Evolutionary conservation across 1,140 invertebrate species (phyloP).

Genomic region (Delia radicum): DNA sequence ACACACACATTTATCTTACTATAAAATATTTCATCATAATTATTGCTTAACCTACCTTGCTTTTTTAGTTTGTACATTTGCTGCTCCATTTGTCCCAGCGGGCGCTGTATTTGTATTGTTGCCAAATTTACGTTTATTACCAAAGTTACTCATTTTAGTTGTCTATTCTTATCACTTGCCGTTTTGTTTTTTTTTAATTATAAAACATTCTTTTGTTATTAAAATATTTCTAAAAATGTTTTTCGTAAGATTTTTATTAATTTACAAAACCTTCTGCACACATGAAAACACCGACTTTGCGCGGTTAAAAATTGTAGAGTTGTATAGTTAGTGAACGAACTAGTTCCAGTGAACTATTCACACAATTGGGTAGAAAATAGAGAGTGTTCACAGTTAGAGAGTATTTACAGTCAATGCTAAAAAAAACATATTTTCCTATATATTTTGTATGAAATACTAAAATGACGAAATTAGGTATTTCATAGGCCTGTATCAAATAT

Average conservation of each 20-base stretch:
- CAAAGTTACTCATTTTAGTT: slow-evolving; percentile 10
- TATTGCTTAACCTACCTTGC: slow-evolving; percentile 32
- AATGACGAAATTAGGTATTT: too few relatives aligned
- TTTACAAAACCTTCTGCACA: too few relatives aligned
- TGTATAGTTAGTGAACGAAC: too few relatives aligned
- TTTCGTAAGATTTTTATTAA: background rate
- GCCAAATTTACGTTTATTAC: slow-evolving; percentile 36
- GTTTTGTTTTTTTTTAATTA: background rate
- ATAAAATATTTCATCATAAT: background rate
- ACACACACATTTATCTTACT: background rate
- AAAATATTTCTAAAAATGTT: background rate
- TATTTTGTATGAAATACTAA: too few relatives aligned
- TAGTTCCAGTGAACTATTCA: too few relatives aligned
- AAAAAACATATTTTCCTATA: too few relatives aligned
- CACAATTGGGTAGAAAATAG: too few relatives aligned
- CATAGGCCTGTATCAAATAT: too few relatives aligned
- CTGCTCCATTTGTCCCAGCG: slow-evolving; percentile 27
- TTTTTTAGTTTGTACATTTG: slow-evolving; percentile 32
- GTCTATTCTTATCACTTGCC: background rate
- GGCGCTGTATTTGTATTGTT: too few relatives aligned
- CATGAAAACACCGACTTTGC: background rate
- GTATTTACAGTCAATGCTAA: too few relatives aligned
- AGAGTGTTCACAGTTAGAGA: too few relatives aligned
- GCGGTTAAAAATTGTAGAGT: background rate
- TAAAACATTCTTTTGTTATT: background rate